Evolutionary conservation across 1,140 invertebrate species (phyloP), one percentile per base, ranked within the genome.

Genomic region (Drosophila busckii): DNA sequence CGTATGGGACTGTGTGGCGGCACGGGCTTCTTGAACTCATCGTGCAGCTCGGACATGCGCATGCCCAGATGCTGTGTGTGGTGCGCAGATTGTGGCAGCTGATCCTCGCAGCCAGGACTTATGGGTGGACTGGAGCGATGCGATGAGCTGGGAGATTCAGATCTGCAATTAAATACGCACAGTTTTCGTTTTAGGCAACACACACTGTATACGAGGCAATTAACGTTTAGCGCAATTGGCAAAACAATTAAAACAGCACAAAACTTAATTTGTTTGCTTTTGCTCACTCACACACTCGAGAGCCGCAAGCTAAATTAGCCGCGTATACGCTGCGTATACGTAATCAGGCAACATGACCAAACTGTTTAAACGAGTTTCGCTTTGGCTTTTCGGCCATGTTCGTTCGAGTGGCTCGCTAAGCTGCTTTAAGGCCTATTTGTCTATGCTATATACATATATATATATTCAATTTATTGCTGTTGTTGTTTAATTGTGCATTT

Each of bases 91-190:
- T 64, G 70, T 0, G 52, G 52, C 35, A 85, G 78, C 31, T 87
- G 86, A 65, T 87, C 84, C 50, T 87, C 86, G 29, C 86, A 87
- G 20, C 86, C 86, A 0, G 86, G 86, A 62, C 86, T 87, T 7
- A 87, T 87, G 34, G 86, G 85, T 50, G 86, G 86, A 73, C 86
- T 87, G 34, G 86, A 87, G 25, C 84, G 84, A 52, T 84, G 85
- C 29, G 86, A 87, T n/a, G 86, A 87, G 28, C 64, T 84, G 13
- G 86, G 86, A 58, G 86, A 87, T 55, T 87, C 86, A 3, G 86
- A 87, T 82, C 86, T 87, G 38, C 1, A 60, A 49, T 10, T 1
- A 25, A n/a, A 34, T 1, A 20, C 0, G 26, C 10, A 17, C 8
- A 8, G 1, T 9, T 23, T 52, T n/a, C n/a, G n/a, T n/a, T n/a